Evolutionary conservation across 2,888 invertebrate species (phyloP).

Genomic region (Piscicola geometra): DNA sequence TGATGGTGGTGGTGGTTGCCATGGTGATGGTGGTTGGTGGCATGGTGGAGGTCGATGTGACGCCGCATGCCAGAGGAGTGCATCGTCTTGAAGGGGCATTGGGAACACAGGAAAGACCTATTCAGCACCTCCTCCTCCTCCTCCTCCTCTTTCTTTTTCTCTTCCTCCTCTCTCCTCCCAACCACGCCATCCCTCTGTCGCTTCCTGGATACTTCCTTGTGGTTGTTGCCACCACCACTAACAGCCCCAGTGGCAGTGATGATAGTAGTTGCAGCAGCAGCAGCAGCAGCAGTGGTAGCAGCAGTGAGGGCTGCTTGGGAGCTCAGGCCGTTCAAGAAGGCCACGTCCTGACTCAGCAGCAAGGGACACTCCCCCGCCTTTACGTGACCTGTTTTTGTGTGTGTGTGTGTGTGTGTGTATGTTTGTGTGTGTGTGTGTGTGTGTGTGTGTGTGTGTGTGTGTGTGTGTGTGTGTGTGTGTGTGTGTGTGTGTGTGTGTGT

Average conservation of each 20-base stretch:
- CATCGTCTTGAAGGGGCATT: slow-evolving; percentile 37
- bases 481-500: slow-evolving; percentile 19
- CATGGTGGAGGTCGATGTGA: slow-evolving; percentile 35
- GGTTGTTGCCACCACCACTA: not conserved
- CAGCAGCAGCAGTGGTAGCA: not conserved
- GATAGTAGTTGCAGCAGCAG: not conserved
- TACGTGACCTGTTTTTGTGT: not conserved
- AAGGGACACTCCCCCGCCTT: slow-evolving; percentile 14
- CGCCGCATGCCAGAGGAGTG: slow-evolving; percentile 27
- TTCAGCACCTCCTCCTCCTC: not conserved
- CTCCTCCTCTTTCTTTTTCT: not conserved
- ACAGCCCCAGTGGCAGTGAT: not conserved
- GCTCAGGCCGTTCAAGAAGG: not conserved
- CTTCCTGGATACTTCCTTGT: too few relatives aligned
- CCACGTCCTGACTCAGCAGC: not conserved
- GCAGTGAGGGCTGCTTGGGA: not conserved
- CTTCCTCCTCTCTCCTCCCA: too few relatives aligned
- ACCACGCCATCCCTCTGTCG: not conserved
- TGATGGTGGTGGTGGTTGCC: slow-evolving; percentile 26
- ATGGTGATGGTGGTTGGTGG: not conserved
- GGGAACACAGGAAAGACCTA: slow-evolving; percentile 39
- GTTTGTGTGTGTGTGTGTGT: slow-evolving; percentile 16
- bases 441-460: slow-evolving; percentile 17
- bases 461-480: slow-evolving; percentile 19
- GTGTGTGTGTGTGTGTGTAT: slow-evolving; percentile 18